Evolutionary conservation across 2,113 vertebrate genomes (phyloP).

Genomic region (Garra rufa): DNA sequence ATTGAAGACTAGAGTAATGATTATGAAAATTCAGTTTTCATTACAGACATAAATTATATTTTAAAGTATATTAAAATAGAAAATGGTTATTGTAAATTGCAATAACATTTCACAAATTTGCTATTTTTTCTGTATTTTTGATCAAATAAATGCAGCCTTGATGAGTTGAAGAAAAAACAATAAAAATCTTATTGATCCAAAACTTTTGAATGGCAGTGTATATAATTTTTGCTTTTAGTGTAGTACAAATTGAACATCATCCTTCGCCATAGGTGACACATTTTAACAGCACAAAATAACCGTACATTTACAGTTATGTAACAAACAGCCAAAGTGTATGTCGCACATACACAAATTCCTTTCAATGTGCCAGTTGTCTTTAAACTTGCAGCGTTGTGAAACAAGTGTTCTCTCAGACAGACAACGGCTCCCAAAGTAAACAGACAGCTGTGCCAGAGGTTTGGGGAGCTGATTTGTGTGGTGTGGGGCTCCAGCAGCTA

Average conservation of each 20-base stretch:
- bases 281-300: neutral
- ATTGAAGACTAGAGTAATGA: too few species aligned
- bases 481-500: slow-evolving; percentile 41
- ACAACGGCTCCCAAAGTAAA: slow-evolving; percentile 18
- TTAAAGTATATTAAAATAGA: too few species aligned
- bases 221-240: neutral
- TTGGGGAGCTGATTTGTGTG: slow-evolving; percentile 35
- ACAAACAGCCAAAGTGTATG: neutral
- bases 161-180: too few species aligned
- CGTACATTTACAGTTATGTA: neutral
- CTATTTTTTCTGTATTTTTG: too few species aligned
- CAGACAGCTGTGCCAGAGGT: neutral
- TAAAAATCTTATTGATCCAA: too few species aligned
- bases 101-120: too few species aligned
- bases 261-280: neutral
- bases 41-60: too few species aligned
- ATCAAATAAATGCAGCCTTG: too few species aligned
- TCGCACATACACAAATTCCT: neutral
- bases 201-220: too few species aligned
- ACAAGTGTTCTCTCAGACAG: slow-evolving; percentile 28
- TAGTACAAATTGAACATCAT: neutral
- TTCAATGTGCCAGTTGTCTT: neutral
- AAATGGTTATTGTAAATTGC: too few species aligned
- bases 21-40: too few species aligned
- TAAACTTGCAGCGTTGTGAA: slow-evolving; percentile 1